Percentiles rank a stretch among this genome's conserved stretches.
Evolutionary conservation across 2,113 vertebrate species (phyloP).

Genomic region (Condylura cristata): DNA sequence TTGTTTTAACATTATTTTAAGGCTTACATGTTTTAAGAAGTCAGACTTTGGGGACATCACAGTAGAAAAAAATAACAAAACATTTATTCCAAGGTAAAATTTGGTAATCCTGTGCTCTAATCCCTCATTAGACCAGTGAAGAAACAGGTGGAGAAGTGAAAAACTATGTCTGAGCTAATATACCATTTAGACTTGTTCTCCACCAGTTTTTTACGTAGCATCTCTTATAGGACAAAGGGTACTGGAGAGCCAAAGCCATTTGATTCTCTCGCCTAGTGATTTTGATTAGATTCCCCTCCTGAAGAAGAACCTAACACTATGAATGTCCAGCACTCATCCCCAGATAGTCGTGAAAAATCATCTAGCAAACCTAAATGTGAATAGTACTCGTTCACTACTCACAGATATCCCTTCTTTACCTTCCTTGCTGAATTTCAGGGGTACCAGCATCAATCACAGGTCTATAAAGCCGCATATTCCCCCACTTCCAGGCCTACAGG

Average conservation of each 20-base stretch:
- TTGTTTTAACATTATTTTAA: too few relatives aligned
- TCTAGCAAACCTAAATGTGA: background rate
- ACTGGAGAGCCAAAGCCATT: background rate
- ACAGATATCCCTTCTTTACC: background rate
- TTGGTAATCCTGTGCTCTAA: background rate
- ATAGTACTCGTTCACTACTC: background rate
- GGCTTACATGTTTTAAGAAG: background rate
- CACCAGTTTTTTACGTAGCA: background rate
- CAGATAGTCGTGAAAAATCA: background rate
- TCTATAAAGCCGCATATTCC: too few relatives aligned
- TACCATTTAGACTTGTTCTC: background rate
- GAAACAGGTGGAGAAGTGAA: background rate
- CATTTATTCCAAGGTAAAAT: constrained; percentile 29
- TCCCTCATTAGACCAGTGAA: background rate
- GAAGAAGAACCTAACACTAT: background rate
- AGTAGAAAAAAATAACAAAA: background rate
- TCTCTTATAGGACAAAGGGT: background rate
- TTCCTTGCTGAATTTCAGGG: background rate
- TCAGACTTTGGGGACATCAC: background rate
- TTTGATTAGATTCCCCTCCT: background rate
- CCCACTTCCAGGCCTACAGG: background rate
- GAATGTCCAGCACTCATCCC: background rate
- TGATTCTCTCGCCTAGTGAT: background rate
- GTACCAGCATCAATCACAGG: background rate
- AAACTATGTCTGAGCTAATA: background rate